Percentiles rank a stretch among this genome's conserved stretches.
phyloP scores from a whole-genome alignment of 1,140 invertebrate genomes.

The Luehdorfia chinensis region DNA sequence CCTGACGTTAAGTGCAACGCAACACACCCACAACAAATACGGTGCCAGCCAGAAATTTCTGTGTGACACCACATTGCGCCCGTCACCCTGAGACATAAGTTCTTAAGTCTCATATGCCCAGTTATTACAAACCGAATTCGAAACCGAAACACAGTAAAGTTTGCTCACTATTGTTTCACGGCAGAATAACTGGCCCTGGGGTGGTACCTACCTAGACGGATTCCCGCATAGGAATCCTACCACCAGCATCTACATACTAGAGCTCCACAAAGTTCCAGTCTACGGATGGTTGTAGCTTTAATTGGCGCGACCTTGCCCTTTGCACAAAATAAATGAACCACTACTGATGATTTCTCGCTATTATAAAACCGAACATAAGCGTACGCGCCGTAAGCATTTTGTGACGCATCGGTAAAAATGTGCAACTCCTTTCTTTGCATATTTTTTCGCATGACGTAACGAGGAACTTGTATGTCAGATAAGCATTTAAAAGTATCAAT shows the following conservation, averaged over 20 bases:
- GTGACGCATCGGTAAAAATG: conserved; percentile 22
- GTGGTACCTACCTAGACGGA: too few relatives aligned
- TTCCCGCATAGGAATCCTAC: too few relatives aligned
- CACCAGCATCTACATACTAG: too few relatives aligned
- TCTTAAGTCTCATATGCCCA: too few relatives aligned
- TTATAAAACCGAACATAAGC: conserved; percentile 18
- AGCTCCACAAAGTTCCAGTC: conserved; percentile 20
- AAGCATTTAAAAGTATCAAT: conserved; percentile 4
- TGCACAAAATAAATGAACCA: conserved; percentile 15
- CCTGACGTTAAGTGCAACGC: too few relatives aligned
- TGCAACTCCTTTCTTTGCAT: conserved; percentile 16
- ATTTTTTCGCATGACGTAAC: conserved; percentile 6
- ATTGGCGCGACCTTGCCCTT: conserved; percentile 23
- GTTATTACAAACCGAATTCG: too few relatives aligned
- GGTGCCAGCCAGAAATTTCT: too few relatives aligned
- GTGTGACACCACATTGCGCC: too few relatives aligned
- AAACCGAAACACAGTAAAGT: too few relatives aligned
- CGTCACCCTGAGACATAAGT: too few relatives aligned
- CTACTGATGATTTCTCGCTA: background rate
- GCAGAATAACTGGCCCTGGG: too few relatives aligned
- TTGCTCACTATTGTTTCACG: too few relatives aligned
- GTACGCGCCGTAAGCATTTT: conserved; percentile 23
- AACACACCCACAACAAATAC: background rate
- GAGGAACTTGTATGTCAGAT: conserved; percentile 15
- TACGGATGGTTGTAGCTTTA: conserved; percentile 18